A percentile compares a stretch with the other conserved stretches of the same genome.
Evolutionary conservation across 2,113 vertebrate genomes (phyloP).

Genomic region (Benitochromis conjunctus): DNA sequence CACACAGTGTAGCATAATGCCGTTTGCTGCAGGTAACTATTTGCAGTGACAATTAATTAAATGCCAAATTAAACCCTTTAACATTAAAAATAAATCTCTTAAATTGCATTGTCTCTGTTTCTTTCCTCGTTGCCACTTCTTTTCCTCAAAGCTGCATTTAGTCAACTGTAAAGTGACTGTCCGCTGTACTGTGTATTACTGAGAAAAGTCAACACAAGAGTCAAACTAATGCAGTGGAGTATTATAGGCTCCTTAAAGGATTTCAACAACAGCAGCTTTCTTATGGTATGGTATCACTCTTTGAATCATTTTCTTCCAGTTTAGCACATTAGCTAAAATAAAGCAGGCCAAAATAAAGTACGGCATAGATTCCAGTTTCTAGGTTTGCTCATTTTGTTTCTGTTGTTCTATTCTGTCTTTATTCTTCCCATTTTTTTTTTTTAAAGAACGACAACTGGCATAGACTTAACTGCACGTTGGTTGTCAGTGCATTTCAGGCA

Average conservation of each 20-base stretch:
- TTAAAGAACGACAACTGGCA: rapidly evolving
- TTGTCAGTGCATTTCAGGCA: neutral
- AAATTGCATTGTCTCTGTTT: neutral
- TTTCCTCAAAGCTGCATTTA: neutral
- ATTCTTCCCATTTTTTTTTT: no score
- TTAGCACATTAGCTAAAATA: neutral
- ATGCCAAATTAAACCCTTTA: conserved; percentile 4
- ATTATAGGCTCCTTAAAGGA: neutral
- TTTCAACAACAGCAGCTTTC: neutral
- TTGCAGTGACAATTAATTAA: neutral
- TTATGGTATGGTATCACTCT: neutral
- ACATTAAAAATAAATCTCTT: neutral
- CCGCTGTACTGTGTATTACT: neutral
- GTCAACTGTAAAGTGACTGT: neutral
- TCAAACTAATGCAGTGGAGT: neutral
- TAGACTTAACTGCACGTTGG: neutral
- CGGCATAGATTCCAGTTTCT: neutral
- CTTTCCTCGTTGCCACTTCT: neutral
- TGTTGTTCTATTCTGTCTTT: neutral
- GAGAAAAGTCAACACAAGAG: neutral
- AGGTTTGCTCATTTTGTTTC: neutral
- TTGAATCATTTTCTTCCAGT: neutral
- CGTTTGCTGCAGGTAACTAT: conserved; percentile 19
- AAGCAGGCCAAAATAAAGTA: neutral
- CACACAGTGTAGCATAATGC: neutral